Conservation (phyloP, 2,797 vertebrate genomes). For the Argyrosomus regius region DNA sequence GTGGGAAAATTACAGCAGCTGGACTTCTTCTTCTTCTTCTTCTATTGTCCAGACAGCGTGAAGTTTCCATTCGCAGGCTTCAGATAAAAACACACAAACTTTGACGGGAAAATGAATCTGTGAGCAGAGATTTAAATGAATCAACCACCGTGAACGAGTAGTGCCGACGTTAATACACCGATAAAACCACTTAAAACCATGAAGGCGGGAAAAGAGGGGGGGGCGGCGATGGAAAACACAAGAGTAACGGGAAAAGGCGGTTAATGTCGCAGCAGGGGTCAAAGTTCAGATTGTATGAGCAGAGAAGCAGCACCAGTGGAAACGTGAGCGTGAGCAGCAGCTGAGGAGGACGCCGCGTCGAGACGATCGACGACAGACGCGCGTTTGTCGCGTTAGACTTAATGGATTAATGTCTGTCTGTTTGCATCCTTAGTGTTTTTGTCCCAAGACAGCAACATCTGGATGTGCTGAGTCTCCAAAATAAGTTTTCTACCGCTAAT, state of each 20-base stretch:
- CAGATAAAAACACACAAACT: conserved; percentile 35
- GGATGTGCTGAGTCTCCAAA: conserved; percentile 42
- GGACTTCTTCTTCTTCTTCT: too few species aligned
- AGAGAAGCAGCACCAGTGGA: conserved; percentile 78
- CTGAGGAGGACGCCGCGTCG: conserved; percentile 27
- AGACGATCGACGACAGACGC: not conserved
- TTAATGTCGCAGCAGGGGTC: conserved; percentile 29
- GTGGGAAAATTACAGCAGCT: too few species aligned
- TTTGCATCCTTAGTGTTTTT: conserved; percentile 70
- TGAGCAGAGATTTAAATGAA: conserved; percentile 1
- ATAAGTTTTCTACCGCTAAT: conserved; percentile 36
- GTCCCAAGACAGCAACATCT: conserved; percentile 29
- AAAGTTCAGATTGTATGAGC: conserved; percentile 76
- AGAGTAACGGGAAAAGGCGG: conserved; percentile 47
- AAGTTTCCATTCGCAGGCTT: conserved; percentile 12
- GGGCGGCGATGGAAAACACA: not conserved
- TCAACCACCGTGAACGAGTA: conserved; percentile 39
- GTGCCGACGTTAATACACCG: conserved; percentile 37
- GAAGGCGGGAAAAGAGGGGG: conserved; percentile 8
- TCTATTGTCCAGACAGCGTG: not conserved
- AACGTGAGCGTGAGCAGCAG: conserved; percentile 66
- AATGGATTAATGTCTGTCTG: conserved; percentile 6
- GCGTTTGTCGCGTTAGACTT: conserved; percentile 7
- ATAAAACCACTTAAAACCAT: conserved; percentile 53
- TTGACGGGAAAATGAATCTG: conserved; percentile 13